These are phyloP conservation scores for Gymnoscopelus microlampas DNA, from an alignment of 2,797 vertebrate genomes.

Conservation along the genomic window DNA sequence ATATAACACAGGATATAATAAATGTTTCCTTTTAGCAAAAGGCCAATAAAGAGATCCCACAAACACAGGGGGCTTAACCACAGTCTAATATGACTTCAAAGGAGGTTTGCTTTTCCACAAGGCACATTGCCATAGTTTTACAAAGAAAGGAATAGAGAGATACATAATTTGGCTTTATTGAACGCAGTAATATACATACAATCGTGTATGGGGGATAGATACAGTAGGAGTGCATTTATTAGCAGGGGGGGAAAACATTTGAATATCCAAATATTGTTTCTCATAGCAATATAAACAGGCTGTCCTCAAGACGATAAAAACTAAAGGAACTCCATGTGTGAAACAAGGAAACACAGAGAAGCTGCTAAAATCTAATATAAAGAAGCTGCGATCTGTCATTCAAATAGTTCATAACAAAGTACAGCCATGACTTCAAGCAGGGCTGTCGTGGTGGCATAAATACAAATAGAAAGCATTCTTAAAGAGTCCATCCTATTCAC, in stretches of 20 bases:
- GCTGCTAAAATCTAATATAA: constrained; percentile 23
- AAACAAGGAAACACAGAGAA: constrained; percentile 32
- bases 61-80: too few relatives aligned
- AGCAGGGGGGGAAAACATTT: constrained; percentile 41
- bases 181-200: constrained; percentile 60
- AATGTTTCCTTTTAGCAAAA: too few relatives aligned
- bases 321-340: constrained; percentile 32
- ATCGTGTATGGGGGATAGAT: constrained; percentile 46
- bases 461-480: constrained; percentile 50
- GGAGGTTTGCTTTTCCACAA: too few relatives aligned
- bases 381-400: constrained; percentile 43
- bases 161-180: constrained; percentile 67
- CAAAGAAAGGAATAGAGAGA: constrained; percentile 26
- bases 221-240: constrained; percentile 38
- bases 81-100: background rate
- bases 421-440: constrained; percentile 46
- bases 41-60: background rate
- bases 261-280: constrained; percentile 52
- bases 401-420: constrained; percentile 35
- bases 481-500: constrained; percentile 56
- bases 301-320: constrained; percentile 31
- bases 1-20: constrained; percentile 8
- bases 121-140: too few relatives aligned
- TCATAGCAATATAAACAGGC: constrained; percentile 44
- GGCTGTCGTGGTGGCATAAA: constrained; percentile 39